A percentile compares a stretch with the other conserved stretches of the same genome.
These are phyloP conservation scores for Dicycla oo DNA, from an alignment of 2,888 invertebrate genomes.

Conservation along the genomic window DNA sequence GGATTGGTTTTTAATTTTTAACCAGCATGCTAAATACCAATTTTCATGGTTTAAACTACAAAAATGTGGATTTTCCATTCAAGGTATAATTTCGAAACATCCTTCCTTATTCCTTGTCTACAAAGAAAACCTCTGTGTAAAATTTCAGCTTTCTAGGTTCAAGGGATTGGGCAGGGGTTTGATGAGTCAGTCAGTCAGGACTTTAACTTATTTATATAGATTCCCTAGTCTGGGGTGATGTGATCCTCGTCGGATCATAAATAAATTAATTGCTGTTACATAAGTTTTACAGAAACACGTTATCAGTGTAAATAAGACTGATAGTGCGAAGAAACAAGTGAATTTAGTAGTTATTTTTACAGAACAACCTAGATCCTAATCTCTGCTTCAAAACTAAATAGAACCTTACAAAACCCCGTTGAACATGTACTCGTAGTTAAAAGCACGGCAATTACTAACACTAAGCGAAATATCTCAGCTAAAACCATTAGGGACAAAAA, in stretches of 20 bases:
- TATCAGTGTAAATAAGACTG: accelerated
- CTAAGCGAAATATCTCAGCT: conserved; percentile 22
- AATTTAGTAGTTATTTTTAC: neutral
- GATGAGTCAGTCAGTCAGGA: too few species aligned
- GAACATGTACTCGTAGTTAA: neutral
- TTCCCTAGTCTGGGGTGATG: neutral
- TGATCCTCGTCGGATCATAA: neutral
- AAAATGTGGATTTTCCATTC: too few species aligned
- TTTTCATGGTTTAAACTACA: too few species aligned
- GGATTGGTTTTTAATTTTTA: too few species aligned
- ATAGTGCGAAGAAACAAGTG: neutral
- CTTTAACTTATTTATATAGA: too few species aligned
- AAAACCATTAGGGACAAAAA: conserved; percentile 31
- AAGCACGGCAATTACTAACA: conserved; percentile 31
- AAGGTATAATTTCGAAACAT: too few species aligned
- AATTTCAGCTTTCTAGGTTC: too few species aligned
- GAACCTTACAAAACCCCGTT: neutral
- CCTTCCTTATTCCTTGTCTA: too few species aligned
- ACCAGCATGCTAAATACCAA: too few species aligned
- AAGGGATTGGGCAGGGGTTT: too few species aligned
- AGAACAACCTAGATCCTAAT: neutral
- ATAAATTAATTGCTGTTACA: neutral
- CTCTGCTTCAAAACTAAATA: neutral
- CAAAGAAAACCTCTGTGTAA: too few species aligned
- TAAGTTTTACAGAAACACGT: neutral